Conservation (phyloP, 2,113 vertebrate genomes). For the Vanacampus margaritifer region DNA sequence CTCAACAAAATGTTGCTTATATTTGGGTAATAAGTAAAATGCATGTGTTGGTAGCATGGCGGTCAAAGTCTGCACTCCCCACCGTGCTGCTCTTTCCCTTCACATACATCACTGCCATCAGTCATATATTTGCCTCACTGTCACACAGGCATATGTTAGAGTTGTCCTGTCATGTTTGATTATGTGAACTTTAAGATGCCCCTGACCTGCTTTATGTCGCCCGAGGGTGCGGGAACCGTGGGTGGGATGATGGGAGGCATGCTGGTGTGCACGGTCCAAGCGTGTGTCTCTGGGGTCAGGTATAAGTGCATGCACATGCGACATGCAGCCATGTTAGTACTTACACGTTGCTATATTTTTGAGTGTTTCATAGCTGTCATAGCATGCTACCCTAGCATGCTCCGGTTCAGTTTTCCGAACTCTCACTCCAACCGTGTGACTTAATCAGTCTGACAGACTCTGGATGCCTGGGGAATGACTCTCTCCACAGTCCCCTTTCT, state of each 20-base stretch:
- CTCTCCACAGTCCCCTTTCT: slow-evolving; percentile 70
- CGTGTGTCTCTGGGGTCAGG: slow-evolving; percentile 55
- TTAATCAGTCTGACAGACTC: slow-evolving; percentile 89
- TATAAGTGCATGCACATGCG: slow-evolving; percentile 53
- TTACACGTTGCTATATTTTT: slow-evolving; percentile 53
- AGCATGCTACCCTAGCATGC: slow-evolving; percentile 53
- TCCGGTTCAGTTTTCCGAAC: slow-evolving; percentile 69
- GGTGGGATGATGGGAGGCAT: slow-evolving; percentile 36
- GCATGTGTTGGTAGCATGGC: background rate
- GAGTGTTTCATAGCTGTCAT: slow-evolving; percentile 51
- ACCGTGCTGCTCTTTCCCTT: slow-evolving; percentile 16
- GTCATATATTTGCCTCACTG: slow-evolving; percentile 63
- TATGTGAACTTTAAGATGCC: slow-evolving; percentile 65
- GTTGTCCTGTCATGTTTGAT: slow-evolving; percentile 67
- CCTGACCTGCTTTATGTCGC: slow-evolving; percentile 65
- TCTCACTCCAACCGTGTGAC: slow-evolving; percentile 74
- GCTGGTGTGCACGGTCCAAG: slow-evolving; percentile 47
- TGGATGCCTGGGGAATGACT: slow-evolving; percentile 79
- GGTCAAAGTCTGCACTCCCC: background rate
- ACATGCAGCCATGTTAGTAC: slow-evolving; percentile 49
- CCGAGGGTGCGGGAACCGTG: slow-evolving; percentile 42
- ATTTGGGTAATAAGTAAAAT: background rate
- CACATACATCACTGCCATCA: slow-evolving; percentile 57
- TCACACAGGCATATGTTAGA: slow-evolving; percentile 64
- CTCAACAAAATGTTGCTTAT: background rate